Evolutionary conservation across 2,797 vertebrate species (phyloP), one percentile per base, ranked within the genome.

Genomic region (Tadarida brasiliensis): DNA sequence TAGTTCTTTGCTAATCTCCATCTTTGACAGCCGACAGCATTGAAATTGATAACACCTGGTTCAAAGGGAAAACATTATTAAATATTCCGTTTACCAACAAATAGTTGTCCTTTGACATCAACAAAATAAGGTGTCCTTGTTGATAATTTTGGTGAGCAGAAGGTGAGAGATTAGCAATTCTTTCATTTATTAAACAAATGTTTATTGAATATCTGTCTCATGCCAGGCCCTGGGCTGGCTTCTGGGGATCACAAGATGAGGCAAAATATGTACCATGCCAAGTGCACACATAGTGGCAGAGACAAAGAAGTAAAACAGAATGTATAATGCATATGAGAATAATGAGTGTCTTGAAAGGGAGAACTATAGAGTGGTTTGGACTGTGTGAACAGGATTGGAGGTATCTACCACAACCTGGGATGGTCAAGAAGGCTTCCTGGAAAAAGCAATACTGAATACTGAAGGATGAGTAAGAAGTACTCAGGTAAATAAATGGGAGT

Each of bases 111-210:
- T 92, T 84, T 95, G 90, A 78, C 73, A 85, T 71, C 47, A 71
- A 92, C 63, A 71, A 92, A 95, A 85, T 70, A 84, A 95, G 20
- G 30, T 93, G 12, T 2, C 17, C 24, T 91, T 94, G 30, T 15
- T 90, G 33, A 74, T 93, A 65, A 90, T 90, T 91, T 87, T 47
- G n/a, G 88, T 88, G 44, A 94, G 49, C 16, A 91, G 56, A 84
- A 94, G 11, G 20, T 73, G 54, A 92, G 5, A 93, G 35, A 87
- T 73, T 80, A 73, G 11, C 84, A 94, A 90, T 81, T 39, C 54
- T 73, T 83, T 83, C 39, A 61, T 65, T 83, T 73, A 84, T 91
- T 93, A 84, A 90, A 91, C 19, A 86, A 92, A 76, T 7, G 2
- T 89, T 68, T 93, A 56, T 65, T 49, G 35, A 92, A 8, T 30